Conservation (phyloP, 2,797 vertebrate species). For the Protonibea diacanthus region DNA sequence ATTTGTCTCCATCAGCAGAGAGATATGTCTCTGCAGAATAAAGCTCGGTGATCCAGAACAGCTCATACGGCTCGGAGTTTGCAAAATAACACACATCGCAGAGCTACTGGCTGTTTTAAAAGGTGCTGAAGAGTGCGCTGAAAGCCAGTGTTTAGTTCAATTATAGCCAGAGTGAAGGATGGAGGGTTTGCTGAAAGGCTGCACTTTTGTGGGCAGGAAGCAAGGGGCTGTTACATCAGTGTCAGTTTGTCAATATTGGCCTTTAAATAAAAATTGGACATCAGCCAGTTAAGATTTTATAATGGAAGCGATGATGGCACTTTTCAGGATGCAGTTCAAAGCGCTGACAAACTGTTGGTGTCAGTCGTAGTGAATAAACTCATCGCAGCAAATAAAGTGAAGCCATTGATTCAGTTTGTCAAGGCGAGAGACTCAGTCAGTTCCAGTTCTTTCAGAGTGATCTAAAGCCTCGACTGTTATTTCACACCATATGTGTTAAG, state of each 20-base stretch:
- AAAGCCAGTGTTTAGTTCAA: slow-evolving; percentile 23
- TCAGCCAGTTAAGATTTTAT: neutral
- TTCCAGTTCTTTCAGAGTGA: neutral
- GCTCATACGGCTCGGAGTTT: slow-evolving; percentile 36
- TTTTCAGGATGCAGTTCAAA: neutral
- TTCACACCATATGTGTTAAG: too few species aligned
- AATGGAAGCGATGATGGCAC: slow-evolving; percentile 4
- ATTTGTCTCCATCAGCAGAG: slow-evolving; percentile 65
- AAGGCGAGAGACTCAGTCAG: neutral
- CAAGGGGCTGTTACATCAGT: neutral
- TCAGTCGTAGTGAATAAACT: neutral
- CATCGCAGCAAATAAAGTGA: neutral
- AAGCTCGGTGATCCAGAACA: slow-evolving; percentile 33
- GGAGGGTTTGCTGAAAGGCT: slow-evolving; percentile 9
- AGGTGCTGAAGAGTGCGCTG: neutral
- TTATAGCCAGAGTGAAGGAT: neutral
- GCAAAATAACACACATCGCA: slow-evolving; percentile 5
- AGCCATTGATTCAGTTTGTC: neutral
- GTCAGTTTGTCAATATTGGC: slow-evolving; percentile 8
- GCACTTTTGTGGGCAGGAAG: slow-evolving; percentile 4
- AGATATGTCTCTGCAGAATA: slow-evolving; percentile 40
- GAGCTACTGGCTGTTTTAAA: slow-evolving; percentile 17
- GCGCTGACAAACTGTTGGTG: neutral
- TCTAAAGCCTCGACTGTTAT: neutral
- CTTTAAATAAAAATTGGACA: neutral